Evolutionary conservation across 2,797 vertebrate genomes (phyloP), one percentile per base, ranked within the genome.

Genomic region (Syngnathus rostellatus): DNA sequence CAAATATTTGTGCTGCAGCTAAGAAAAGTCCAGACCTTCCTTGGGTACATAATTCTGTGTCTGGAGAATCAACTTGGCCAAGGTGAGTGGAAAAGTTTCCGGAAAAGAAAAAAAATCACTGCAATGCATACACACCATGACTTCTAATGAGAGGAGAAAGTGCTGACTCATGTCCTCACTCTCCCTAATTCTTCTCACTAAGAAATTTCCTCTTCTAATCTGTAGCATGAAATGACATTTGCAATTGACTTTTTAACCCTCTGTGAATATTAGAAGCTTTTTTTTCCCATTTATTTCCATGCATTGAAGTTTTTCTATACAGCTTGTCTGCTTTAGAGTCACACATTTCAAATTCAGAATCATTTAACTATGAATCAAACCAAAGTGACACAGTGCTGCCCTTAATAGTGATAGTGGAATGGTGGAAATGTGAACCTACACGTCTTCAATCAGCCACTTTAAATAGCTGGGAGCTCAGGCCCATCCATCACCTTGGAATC

Each of bases 401-500:
- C 5, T 25, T 37, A 5, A 57, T 37, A 37, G 54, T 57, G 25
- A 12, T 4, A 55, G 23, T 25, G 9, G 51, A 8, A 54, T 10
- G n/a, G n/a, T 11, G n/a, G 53, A 10, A 57, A 57, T 16, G 54
- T 57, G 54, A 14, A 37, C 25, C 23, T 14, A 16, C 14, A 7
- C 37, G 21, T 60, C 65, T 63, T 25, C 39, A 69, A 63, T 71
- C 59, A 25, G 11, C 10, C 55, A 68, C 67, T 74, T 81, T 69
- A 69, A 78, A 78, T 65, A 69, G 66, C 70, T 8, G 6, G 70
- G 45, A 69, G 75, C 57, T 70, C 58, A 68, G 72, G 72, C 73
- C 73, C 77, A 81, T 85, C 78, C 78, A 78, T 87, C 80, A 85
- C 68, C 21, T 21, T 50, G 62, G 69, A 79, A 82, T 84, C 80